phyloP scores from a whole-genome alignment of 2,797 vertebrate species.

The Vespertilio murinus region DNA sequence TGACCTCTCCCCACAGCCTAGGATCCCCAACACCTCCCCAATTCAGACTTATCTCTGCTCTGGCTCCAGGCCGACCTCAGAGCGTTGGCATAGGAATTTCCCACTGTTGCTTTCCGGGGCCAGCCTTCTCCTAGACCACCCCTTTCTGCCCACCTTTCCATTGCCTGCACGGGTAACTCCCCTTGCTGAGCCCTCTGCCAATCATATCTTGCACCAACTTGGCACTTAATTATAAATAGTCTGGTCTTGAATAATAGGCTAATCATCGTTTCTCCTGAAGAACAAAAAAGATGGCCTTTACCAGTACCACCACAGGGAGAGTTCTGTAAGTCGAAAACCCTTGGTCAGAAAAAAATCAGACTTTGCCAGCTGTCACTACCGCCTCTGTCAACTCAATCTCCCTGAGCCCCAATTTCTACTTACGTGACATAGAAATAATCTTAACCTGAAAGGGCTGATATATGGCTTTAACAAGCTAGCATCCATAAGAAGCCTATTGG shows the following conservation, averaged over 20 bases:
- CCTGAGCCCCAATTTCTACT: background rate
- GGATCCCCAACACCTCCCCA: background rate
- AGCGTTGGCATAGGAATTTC: background rate
- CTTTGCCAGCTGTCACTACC: background rate
- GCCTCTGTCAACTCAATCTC: background rate
- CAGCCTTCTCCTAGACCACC: background rate
- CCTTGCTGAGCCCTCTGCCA: background rate
- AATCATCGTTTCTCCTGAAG: conserved; percentile 23
- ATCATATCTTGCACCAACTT: background rate
- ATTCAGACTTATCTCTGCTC: background rate
- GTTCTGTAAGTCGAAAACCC: conserved; percentile 16
- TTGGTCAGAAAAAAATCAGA: background rate
- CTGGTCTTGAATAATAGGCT: conserved; percentile 35
- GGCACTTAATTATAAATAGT: conserved; percentile 6
- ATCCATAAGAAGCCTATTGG: background rate
- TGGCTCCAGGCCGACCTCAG: background rate
- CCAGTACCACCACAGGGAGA: background rate
- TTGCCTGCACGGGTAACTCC: background rate
- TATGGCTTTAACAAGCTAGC: background rate
- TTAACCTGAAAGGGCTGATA: background rate
- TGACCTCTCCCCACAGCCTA: background rate
- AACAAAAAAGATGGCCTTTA: background rate
- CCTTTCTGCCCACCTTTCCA: background rate
- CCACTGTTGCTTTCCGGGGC: background rate
- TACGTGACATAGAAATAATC: conserved; percentile 8